Percentiles rank a stretch among this genome's conserved stretches.
Evolutionary conservation across 1,140 invertebrate species (phyloP).

Genomic region (Orius laevigatus): DNA sequence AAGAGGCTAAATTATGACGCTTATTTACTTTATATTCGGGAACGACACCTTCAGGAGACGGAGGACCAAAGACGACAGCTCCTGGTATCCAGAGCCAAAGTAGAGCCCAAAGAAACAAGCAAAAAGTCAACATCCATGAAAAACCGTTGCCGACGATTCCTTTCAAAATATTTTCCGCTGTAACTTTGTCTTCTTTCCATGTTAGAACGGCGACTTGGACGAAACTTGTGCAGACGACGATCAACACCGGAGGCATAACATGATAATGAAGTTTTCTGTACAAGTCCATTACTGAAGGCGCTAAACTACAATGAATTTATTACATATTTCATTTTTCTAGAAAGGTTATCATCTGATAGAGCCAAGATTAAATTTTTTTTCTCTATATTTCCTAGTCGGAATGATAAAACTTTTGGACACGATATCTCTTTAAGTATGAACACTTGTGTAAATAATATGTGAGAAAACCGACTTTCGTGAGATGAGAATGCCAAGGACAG

Average conservation of each 20-base stretch:
- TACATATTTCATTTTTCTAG: no score
- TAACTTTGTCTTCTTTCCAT: conserved; percentile 21
- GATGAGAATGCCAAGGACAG: no score
- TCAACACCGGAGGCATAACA: conserved; percentile 26
- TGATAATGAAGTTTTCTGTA: conserved; percentile 25
- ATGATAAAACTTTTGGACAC: no score
- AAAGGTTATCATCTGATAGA: no score
- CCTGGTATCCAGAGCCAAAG: conserved; percentile 29
- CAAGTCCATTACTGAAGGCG: no score
- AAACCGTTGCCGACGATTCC: conserved; percentile 23
- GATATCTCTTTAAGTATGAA: no score
- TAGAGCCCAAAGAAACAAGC: conserved; percentile 25
- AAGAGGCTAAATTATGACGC: not conserved
- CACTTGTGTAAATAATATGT: no score
- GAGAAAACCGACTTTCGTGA: no score
- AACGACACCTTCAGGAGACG: conserved; percentile 31
- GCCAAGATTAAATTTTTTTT: no score
- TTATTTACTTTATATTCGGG: conserved; percentile 30
- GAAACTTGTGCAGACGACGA: conserved; percentile 25
- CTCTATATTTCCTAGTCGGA: no score
- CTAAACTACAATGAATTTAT: no score
- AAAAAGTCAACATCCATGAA: conserved; percentile 25
- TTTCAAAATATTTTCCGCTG: conserved; percentile 3
- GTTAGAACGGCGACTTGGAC: conserved; percentile 24
- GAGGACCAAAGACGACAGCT: conserved; percentile 30